A percentile compares a stretch with the other conserved stretches of the same genome.
Evolutionary conservation across 2,113 vertebrate genomes (phyloP).

Genomic region (Solenodon paradoxus): DNA sequence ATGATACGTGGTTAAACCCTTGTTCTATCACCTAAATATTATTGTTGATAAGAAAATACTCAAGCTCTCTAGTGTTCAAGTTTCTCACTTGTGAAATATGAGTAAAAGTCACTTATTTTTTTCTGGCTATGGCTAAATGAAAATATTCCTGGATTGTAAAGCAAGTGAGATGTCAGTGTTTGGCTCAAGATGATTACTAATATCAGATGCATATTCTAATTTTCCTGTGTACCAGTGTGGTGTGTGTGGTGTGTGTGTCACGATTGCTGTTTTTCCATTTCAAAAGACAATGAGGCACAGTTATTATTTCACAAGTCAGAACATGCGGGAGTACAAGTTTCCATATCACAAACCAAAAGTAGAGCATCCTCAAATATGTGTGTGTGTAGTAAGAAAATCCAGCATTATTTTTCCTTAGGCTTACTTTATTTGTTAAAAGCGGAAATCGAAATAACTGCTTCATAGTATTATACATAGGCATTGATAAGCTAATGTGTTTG

Average conservation of each 20-base stretch:
- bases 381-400: background rate
- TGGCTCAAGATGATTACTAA: background rate
- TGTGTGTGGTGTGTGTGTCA: too few relatives aligned
- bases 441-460: background rate
- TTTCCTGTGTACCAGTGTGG: background rate
- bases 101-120: background rate
- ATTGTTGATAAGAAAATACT: background rate
- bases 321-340: constrained; percentile 77
- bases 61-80: background rate
- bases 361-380: constrained; percentile 85
- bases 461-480: background rate
- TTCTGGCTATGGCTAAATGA: background rate
- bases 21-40: background rate
- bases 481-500: background rate
- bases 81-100: background rate
- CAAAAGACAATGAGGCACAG: constrained; percentile 82
- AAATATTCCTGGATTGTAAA: background rate
- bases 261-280: constrained; percentile 87
- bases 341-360: constrained; percentile 82
- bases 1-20: background rate
- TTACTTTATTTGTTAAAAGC: background rate
- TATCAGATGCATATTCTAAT: background rate
- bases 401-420: background rate
- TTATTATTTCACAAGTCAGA: constrained; percentile 79
- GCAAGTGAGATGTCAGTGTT: too few relatives aligned